Base-by-base conservation (phyloP, 2,888 invertebrate genomes). In the Chrysolina haemoptera region DNA sequence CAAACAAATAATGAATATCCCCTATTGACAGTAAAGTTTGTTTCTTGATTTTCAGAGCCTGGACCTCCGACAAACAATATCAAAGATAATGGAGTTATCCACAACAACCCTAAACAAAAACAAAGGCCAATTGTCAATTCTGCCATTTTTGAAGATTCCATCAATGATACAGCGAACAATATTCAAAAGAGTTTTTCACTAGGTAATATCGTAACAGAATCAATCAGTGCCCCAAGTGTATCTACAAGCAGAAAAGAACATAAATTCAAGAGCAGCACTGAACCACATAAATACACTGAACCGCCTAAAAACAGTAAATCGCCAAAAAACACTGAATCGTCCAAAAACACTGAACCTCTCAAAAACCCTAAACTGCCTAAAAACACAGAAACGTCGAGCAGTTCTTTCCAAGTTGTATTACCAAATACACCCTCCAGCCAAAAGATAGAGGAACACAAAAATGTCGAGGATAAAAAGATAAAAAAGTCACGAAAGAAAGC, bases 21-120 rank as follows among this genome's bases (percentile, higher is more conserved):
- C 27, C 5, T 1, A 48, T 14, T 16, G 0, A 16, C 14, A 48
- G 16, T n/a, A 1, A 48, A n/a, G n/a, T 48, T n/a, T 16, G n/a
- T 48, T 48, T 35, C 35, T 35, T 35, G 35, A 12, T 43, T 43
- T 53, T 11, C 53, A 73, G 73, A 68, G 10, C 18, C 22, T 10
- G 16, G 16, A 5, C 66, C 69, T 1, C n/a, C 62, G 14, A 40
- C 27, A 16, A 68, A 71, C 48, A 68, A 35, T 22, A 68, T 67
- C 35, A 74, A 68, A 50, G 48, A 68, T 55, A 62, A 62, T 48
- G 71, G 53, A 22, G 71, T 62, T 11, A n/a, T 70, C 27, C 43
- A 43, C 22, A n/a, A 40, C 1, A 50, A 55, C 4, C 59, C 63
- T 22, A 35, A 11, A 41, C 48, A 68, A 18, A 18, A 48, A 12